phyloP scores from a whole-genome alignment of 1,140 invertebrate species.

The Copidosoma floridanum region DNA sequence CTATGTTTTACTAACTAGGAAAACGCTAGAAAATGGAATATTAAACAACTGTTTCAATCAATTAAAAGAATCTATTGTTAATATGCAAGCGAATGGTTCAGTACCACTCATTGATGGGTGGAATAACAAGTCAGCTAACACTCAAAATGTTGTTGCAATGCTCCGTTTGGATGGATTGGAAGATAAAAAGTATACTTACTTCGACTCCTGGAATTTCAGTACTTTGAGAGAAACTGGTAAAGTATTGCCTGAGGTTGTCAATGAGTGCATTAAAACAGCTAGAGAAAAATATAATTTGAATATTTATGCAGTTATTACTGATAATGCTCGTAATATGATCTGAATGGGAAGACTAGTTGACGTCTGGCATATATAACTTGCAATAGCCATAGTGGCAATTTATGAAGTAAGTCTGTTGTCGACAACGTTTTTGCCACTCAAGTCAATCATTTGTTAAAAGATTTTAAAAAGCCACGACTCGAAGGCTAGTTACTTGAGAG shows the following conservation, averaged over 20 bases:
- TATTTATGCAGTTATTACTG: conserved; percentile 20
- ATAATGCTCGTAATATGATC: conserved; percentile 20
- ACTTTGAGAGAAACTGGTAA: neutral
- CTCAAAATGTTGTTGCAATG: neutral
- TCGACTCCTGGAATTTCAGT: neutral
- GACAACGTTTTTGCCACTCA: neutral
- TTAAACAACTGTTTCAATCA: too few relatives aligned
- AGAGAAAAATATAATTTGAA: conserved; percentile 15
- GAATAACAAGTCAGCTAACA: neutral
- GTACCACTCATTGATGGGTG: neutral
- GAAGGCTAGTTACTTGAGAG: neutral
- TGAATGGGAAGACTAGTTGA: conserved; percentile 13
- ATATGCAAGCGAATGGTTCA: neutral
- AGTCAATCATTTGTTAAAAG: neutral
- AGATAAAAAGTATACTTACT: too few relatives aligned
- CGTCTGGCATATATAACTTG: conserved; percentile 16
- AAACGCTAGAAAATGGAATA: too few relatives aligned
- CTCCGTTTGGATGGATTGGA: neutral
- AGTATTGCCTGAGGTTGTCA: neutral
- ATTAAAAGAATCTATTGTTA: too few relatives aligned
- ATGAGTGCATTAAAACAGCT: conserved; percentile 7
- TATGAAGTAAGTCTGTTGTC: conserved; percentile 1
- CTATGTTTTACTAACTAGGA: too few relatives aligned
- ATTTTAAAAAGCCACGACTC: neutral
- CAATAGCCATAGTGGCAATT: conserved; percentile 16